Base-by-base conservation (phyloP, 2,113 vertebrate genomes). In the Rattus rattus region DNA sequence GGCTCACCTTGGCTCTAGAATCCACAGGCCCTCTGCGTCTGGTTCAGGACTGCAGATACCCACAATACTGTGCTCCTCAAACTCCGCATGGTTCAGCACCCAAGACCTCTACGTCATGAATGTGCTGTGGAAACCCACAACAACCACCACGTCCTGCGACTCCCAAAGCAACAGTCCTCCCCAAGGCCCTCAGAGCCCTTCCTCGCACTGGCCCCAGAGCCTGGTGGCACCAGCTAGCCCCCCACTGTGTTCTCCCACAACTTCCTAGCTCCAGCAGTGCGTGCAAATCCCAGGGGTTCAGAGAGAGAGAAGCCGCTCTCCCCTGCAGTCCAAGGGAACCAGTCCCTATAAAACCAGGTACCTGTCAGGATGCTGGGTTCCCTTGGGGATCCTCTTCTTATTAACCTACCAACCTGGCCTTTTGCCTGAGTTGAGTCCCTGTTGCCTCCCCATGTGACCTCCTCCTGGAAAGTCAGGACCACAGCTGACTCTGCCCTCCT, bases 91-190 rank as follows among this genome's bases (percentile, higher is more conserved):
- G 90, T 72, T 20, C 80, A 90, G 95, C 47, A 70, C 80, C 76
- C 96, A 88, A 88, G 96, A 76, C 79, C 94, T 81, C 73, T 70
- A 85, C 88, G 92, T 86, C 61, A 67, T 77, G 77, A 96, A 83
- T 22, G 20, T 90, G 92, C 95, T 92, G 94, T 92, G 95, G 94
- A 95, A 93, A 97, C 90, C 94, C 95, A 81, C 12, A 2, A 61
- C 91, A 95, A 96, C 91, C 83, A 96, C 90, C 81, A 59, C 92
- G 96, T 95, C 65, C 94, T 91, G 81, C 0, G 7, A 87, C 47
- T 73, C 49, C 81, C 91, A 94, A 80, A 72, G 67, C 89, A 14
- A 56, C 36, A 6, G 24, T 90, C 47, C 79, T 86, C 70, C 90
- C 79, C 70, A n/a, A 54, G 80, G 95, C 54, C 75, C 79, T 81